Base-by-base conservation (phyloP, 2,888 invertebrate species). In the Merodon equestris region DNA sequence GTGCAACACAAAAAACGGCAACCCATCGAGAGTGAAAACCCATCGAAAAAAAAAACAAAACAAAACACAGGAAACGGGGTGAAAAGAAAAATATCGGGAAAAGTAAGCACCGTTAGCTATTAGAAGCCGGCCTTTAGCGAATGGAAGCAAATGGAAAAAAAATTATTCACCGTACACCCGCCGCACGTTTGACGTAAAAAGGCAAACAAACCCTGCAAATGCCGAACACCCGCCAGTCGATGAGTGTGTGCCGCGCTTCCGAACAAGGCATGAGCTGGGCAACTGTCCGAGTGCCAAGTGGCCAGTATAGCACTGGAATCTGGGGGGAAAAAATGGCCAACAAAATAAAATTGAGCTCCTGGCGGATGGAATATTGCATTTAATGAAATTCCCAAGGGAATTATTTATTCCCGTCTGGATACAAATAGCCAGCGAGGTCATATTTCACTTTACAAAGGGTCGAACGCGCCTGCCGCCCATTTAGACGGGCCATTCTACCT, bases 331-430 rank as follows among this genome's bases (percentile, higher is more conserved):
- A 17, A 54, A 45, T 4, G 7, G 2, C 27, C 27, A 27, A 7
- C 3, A 60, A 56, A 61, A 34, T 17, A 38, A n/a, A 61, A 47
- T 58, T 13, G n/a, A 40, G 58, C 47, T 13, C 47, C 57, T 15
- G 50, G 51, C 57, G 63, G 63, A 47, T 50, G 76, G 76, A 67
- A 61, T 77, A 67, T 77, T 72, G 66, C 72, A 57, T 72, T 72
- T 77, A 72, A 77, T 77, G 76, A 72, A 77, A 72, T 72, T 77
- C 67, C 61, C 66, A 10, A 34, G 47, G 72, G 72, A 72, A 77
- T 67, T 66, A 77, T 72, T 77, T 77, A 77, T 77, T 67, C 76
- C 64, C 57, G 56, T 38, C 47, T 67, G 72, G 66, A 72, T 72
- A 67, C 72, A 77, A 77, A 72, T 61, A 76, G 56, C 76, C 66